Evolutionary conservation across 2,888 invertebrate genomes (phyloP).

Genomic region (Thymelicus sylvestris): DNA sequence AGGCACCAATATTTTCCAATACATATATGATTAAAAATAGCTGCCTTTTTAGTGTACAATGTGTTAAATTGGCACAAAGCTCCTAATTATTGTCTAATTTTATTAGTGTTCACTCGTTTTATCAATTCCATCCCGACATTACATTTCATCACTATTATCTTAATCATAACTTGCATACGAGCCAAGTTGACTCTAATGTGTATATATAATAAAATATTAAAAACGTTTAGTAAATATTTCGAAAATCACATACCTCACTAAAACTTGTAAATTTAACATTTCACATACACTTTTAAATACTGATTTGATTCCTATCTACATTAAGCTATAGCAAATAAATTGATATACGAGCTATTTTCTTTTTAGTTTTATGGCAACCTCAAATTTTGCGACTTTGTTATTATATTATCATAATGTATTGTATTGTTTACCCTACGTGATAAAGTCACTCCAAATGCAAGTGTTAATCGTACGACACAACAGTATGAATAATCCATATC

Average conservation of each 20-base stretch:
- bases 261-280: constrained; percentile 26
- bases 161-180: not conserved
- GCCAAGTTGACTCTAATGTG: not conserved
- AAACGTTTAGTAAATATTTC: constrained; percentile 45
- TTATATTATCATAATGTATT: not conserved
- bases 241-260: constrained; percentile 31
- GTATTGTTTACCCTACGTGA: not conserved
- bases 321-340: constrained; percentile 6
- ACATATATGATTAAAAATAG: constrained; percentile 53
- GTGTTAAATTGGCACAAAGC: constrained; percentile 41
- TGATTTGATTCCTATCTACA: constrained; percentile 28
- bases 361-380: constrained; percentile 29
- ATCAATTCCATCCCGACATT: constrained; percentile 23
- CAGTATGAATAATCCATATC: not conserved
- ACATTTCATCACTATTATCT: not conserved
- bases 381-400: constrained; percentile 32
- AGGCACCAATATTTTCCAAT: constrained; percentile 69
- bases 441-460: constrained; percentile 22
- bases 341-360: constrained; percentile 2
- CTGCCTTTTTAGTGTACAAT: constrained; percentile 47
- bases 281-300: constrained; percentile 30
- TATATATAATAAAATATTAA: constrained; percentile 41
- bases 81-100: constrained; percentile 42
- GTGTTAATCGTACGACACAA: not conserved
- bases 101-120: constrained; percentile 37